Conservation (phyloP, 35 echinoderm and acorn worm species). For the Apostichopus japonicus region DNA sequence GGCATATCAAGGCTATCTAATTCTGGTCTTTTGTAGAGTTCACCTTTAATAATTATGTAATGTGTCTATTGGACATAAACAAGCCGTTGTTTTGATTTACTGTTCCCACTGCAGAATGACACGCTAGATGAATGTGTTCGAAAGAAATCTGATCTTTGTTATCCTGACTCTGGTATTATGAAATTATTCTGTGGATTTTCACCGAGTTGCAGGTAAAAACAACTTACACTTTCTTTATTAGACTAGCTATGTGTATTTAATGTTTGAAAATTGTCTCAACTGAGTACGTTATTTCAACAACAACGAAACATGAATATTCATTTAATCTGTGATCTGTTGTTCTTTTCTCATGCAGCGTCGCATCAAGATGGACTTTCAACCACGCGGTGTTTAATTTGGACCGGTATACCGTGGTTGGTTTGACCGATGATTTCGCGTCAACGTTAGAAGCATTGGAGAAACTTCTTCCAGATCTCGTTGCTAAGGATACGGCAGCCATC, state of each 20-base stretch:
- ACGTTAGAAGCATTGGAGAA: constrained; percentile 23
- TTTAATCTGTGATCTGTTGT: too few relatives aligned
- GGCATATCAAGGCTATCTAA: too few relatives aligned
- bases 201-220: constrained; percentile 16
- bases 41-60: neutral
- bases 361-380: constrained; percentile 22
- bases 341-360: neutral
- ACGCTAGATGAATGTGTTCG: constrained; percentile 29
- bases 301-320: too few relatives aligned
- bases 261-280: too few relatives aligned
- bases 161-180: constrained; percentile 24
- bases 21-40: too few relatives aligned
- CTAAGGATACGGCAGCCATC: neutral
- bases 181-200: constrained; percentile 31
- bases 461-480: constrained; percentile 33
- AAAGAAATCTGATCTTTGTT: constrained; percentile 14
- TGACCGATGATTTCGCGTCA: constrained; percentile 31
- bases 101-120: constrained; percentile 22
- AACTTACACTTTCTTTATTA: too few relatives aligned
- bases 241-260: too few relatives aligned
- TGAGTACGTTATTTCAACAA: too few relatives aligned
- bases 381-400: constrained; percentile 3
- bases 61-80: neutral
- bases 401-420: constrained; percentile 40
- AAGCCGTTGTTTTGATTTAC: neutral